Evolutionary conservation across 1,140 invertebrate species (phyloP).

Genomic region (Sarcophaga bullata): DNA sequence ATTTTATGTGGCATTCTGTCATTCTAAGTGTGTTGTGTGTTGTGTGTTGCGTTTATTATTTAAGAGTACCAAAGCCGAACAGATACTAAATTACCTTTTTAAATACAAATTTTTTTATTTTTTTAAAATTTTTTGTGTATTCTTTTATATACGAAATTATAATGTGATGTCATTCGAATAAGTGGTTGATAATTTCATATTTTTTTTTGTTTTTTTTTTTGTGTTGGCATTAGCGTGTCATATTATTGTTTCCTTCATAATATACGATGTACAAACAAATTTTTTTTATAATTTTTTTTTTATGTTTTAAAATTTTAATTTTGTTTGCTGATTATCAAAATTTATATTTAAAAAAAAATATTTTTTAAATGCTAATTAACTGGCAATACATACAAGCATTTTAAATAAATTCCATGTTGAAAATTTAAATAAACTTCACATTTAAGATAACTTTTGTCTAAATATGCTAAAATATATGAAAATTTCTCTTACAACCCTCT

Average conservation of each 20-base stretch:
- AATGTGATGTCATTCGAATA: background rate
- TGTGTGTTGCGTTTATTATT: background rate
- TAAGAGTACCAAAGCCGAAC: background rate
- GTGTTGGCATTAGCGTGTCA: background rate
- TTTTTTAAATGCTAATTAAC: too few relatives aligned
- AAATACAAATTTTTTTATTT: background rate
- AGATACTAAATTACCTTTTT: background rate
- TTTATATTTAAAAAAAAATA: too few relatives aligned
- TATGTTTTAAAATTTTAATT: too few relatives aligned
- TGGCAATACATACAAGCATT: too few relatives aligned
- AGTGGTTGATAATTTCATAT: background rate
- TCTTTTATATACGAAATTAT: background rate
- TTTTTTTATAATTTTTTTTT: too few relatives aligned
- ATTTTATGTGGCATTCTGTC: background rate
- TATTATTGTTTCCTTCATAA: background rate
- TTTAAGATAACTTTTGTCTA: too few relatives aligned
- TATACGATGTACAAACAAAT: too few relatives aligned
- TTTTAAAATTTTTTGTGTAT: constrained; percentile 9
- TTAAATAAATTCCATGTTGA: too few relatives aligned
- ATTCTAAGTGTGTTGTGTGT: background rate
- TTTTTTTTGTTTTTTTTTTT: background rate
- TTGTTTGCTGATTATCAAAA: too few relatives aligned
- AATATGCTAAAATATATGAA: too few relatives aligned
- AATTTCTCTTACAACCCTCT: too few relatives aligned
- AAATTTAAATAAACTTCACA: too few relatives aligned